A percentile compares a stretch with the other conserved stretches of the same genome.
Conservation (phyloP, 53 echinoderm and acorn worm genomes). For the Temnopleurus reevesii region DNA sequence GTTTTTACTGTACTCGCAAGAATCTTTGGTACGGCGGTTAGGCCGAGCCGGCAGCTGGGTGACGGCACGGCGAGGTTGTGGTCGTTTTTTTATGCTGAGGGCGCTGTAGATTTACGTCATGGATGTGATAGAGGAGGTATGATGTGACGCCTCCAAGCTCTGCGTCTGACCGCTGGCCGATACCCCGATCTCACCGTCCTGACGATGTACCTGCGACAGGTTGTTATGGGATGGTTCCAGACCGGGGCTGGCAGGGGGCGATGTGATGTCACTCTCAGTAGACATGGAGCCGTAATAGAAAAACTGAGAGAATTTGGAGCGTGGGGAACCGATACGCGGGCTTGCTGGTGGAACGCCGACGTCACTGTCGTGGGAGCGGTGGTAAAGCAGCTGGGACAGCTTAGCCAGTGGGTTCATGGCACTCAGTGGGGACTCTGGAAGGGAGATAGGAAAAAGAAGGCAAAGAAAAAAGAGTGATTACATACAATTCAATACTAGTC, state of each 20-base stretch:
- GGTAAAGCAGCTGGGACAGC: neutral
- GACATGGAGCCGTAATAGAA: neutral
- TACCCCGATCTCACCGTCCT: neutral
- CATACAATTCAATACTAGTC: neutral
- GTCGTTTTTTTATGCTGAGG: slow-evolving; percentile 7
- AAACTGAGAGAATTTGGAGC: neutral
- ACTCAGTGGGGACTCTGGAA: neutral
- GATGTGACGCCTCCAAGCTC: slow-evolving; percentile 50
- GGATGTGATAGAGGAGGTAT: slow-evolving; percentile 56
- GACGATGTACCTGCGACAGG: neutral
- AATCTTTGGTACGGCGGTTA: neutral
- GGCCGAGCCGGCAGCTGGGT: neutral
- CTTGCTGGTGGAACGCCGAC: neutral
- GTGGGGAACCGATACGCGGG: neutral
- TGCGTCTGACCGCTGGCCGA: slow-evolving; percentile 48
- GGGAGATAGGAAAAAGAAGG: neutral
- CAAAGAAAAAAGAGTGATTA: neutral
- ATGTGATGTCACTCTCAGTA: neutral
- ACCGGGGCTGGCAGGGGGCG: neutral
- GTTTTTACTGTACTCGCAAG: neutral
- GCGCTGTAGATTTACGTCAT: slow-evolving; percentile 7
- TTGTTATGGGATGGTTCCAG: neutral
- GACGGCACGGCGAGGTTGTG: neutral
- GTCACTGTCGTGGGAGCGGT: neutral
- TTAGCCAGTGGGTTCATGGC: neutral